Evolutionary conservation across 2,113 vertebrate species (phyloP), one percentile per base, ranked within the genome.

Genomic region (Marcusenius ussheri): DNA sequence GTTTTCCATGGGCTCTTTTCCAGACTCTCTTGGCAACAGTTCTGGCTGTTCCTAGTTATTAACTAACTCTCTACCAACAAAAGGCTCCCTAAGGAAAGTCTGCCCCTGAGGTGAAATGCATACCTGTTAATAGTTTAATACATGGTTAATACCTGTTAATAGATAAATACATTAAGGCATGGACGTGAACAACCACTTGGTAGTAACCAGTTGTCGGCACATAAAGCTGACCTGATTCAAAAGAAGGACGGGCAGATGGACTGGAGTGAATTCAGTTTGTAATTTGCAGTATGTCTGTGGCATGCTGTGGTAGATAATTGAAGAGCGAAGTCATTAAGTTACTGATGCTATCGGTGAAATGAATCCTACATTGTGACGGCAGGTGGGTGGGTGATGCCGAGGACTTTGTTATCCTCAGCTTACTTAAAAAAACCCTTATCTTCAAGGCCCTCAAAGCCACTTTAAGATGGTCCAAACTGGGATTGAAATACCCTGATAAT

Each of bases 101-200:
- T 70, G 87, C 53, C 74, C 91, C 83, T 88, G 49, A 90, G 91
- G 90, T 88, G 91, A 90, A 92, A 92, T 92, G 70, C 90, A 93
- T 91, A 90, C 89, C 91, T 92, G 93, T 92, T 92, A 92, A 90
- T 89, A 74, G 83, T 92, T 90, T 80, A 92, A 91, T 90, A 91
- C 91, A 89, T n/a, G 46, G 53, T 56, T 56, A 56, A 93, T 91
- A 91, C 89, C 91, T 92, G 93, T 90, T 92, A 92, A 90, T 89
- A 83, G 84, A 91, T 90, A 80, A 92, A 91, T 90, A 91, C 91
- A 89, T 21, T 56, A 87, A 86, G 89, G 85, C 88, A 90, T 45
- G 70, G 58, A 84, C 3, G 58, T 10, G 24, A 39, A 39, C 15
- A 51, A 31, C 50, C 84, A 86, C 3, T 15, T 87, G 50, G 3